phyloP scores from a whole-genome alignment of 2,113 vertebrate species.

The Falco punctatus region DNA sequence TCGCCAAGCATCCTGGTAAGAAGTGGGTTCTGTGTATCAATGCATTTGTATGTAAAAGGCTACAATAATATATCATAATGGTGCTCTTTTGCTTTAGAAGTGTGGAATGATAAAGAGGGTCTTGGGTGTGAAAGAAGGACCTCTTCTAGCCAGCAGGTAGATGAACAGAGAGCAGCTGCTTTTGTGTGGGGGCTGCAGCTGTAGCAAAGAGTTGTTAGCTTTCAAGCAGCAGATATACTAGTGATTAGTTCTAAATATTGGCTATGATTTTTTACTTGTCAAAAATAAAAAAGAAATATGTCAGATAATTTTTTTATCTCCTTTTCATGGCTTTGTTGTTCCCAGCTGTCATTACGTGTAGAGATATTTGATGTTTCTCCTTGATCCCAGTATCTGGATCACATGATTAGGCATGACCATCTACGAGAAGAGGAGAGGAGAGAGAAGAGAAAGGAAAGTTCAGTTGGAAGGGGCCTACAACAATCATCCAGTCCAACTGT shows the following conservation, averaged over 20 bases:
- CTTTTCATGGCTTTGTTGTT: neutral
- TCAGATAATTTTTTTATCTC: neutral
- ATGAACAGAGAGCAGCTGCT: neutral
- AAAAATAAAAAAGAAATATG: neutral
- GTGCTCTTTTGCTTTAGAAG: neutral
- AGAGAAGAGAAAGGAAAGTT: neutral
- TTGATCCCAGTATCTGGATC: neutral
- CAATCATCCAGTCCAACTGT: neutral
- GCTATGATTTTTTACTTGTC: neutral
- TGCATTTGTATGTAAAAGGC: neutral
- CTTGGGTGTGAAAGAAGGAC: neutral
- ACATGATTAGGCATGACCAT: neutral
- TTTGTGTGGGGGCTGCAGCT: accelerated
- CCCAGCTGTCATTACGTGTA: neutral
- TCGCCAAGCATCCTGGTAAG: neutral
- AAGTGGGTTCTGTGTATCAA: neutral
- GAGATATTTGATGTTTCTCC: neutral
- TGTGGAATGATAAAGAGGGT: neutral
- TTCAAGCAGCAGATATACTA: neutral
- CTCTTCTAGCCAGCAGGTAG: neutral
- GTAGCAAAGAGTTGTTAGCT: neutral
- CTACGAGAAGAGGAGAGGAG: neutral
- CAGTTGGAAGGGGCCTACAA: neutral
- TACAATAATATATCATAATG: neutral
- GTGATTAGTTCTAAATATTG: neutral